These are phyloP conservation scores for Syritta pipiens DNA, from an alignment of 2,888 invertebrate species.

Conservation along the genomic window DNA sequence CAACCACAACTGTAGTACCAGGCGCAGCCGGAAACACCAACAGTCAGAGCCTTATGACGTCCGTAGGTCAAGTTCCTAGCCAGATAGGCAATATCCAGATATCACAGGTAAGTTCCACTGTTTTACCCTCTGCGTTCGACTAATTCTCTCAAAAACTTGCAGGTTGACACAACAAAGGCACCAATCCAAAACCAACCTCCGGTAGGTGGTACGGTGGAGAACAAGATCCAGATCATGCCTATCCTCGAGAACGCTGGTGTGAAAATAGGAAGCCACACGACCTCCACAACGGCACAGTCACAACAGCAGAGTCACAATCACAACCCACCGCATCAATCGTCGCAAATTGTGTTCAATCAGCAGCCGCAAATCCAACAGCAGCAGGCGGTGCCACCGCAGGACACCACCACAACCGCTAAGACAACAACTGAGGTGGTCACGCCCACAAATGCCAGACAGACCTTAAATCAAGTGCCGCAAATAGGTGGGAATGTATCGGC, in stretches of 20 bases:
- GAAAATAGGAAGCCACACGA: constrained; percentile 70
- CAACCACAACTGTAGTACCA: constrained; percentile 17
- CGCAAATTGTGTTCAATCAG: constrained; percentile 62
- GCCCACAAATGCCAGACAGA: constrained; percentile 12
- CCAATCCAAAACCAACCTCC: constrained; percentile 73
- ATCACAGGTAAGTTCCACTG: constrained; percentile 73
- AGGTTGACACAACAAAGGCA: constrained; percentile 74
- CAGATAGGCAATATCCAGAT: constrained; percentile 80
- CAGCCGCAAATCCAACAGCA: constrained; percentile 32
- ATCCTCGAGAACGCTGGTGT: constrained; percentile 74
- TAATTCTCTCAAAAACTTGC: neutral
- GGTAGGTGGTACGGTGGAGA: constrained; percentile 77
- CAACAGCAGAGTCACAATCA: constrained; percentile 52
- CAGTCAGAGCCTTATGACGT: constrained; percentile 65
- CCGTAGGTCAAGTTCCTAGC: constrained; percentile 77
- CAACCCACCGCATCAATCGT: constrained; percentile 57
- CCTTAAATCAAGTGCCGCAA: constrained; percentile 33
- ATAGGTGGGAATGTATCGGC: constrained; percentile 76
- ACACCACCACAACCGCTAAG: constrained; percentile 29
- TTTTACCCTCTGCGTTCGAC: neutral
- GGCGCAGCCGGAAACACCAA: constrained; percentile 53
- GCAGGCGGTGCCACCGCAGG: too few relatives aligned
- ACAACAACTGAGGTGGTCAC: constrained; percentile 7
- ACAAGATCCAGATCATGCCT: constrained; percentile 80
- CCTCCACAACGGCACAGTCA: too few relatives aligned